Conservation (phyloP, 2,113 vertebrate species). For the Lophochroa leadbeateri region DNA sequence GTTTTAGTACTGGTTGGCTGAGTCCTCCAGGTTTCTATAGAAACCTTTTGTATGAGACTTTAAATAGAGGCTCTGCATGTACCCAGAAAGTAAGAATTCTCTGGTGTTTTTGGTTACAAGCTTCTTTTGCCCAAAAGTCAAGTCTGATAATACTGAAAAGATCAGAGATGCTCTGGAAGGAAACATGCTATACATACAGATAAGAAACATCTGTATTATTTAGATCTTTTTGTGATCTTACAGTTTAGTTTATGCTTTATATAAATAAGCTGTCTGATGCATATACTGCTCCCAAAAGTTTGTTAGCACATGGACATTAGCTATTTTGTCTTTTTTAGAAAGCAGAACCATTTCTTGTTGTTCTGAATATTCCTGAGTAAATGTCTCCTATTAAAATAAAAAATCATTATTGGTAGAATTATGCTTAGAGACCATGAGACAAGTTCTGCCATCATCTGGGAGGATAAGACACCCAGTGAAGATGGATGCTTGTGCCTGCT, state of each 20-base stretch:
- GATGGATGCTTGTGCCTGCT: background rate
- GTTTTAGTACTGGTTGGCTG: background rate
- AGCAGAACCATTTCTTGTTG: background rate
- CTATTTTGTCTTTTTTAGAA: background rate
- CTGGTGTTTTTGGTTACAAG: background rate
- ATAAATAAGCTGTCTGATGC: background rate
- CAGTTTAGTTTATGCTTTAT: background rate
- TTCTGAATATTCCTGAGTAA: background rate
- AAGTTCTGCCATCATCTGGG: background rate
- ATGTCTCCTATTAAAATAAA: background rate
- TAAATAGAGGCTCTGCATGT: conserved; percentile 26
- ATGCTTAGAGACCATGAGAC: background rate
- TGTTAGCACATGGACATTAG: background rate
- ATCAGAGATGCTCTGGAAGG: background rate
- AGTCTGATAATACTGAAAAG: background rate
- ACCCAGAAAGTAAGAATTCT: conserved; percentile 16
- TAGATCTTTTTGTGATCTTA: background rate
- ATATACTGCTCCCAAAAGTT: background rate
- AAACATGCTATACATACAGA: background rate
- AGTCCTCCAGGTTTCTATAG: conserved; percentile 51
- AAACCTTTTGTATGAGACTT: conserved; percentile 46
- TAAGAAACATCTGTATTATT: background rate
- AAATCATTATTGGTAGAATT: background rate
- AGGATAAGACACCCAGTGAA: background rate
- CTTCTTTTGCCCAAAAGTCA: background rate